These are phyloP conservation scores for Hoplias malabaricus DNA, from an alignment of 2,113 vertebrate species.

Conservation along the genomic window DNA sequence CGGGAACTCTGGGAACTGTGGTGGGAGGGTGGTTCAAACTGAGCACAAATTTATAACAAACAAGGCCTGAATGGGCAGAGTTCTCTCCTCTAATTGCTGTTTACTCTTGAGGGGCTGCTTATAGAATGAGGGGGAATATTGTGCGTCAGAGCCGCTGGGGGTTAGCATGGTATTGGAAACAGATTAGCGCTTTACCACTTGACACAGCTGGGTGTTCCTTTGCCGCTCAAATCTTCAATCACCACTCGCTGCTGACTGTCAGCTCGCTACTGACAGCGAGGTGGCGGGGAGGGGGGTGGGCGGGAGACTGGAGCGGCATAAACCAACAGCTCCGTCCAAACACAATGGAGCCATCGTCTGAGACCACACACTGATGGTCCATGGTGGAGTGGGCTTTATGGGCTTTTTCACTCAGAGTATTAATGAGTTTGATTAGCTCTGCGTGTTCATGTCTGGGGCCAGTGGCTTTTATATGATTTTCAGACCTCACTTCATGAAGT, in stretches of 20 bases:
- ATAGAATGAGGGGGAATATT: slow-evolving; percentile 48
- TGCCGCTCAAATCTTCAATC: slow-evolving; percentile 56
- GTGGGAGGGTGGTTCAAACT: slow-evolving; percentile 1
- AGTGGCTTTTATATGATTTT: neutral
- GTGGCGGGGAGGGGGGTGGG: neutral
- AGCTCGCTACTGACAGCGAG: slow-evolving; percentile 25
- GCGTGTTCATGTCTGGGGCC: neutral
- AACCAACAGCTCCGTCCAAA: neutral
- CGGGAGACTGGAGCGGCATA: neutral
- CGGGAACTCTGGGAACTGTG: neutral
- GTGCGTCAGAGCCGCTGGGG: slow-evolving; percentile 61
- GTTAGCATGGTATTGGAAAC: slow-evolving; percentile 68
- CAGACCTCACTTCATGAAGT: neutral
- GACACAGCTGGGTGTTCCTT: slow-evolving; percentile 71
- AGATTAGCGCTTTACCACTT: slow-evolving; percentile 75
- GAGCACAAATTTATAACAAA: slow-evolving; percentile 31
- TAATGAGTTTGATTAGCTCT: slow-evolving; percentile 23
- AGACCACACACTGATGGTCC: neutral
- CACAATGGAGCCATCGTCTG: neutral
- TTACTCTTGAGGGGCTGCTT: slow-evolving; percentile 52
- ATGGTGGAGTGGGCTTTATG: neutral
- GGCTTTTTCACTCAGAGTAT: neutral
- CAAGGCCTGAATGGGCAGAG: slow-evolving; percentile 39
- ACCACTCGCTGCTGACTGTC: slow-evolving; percentile 62
- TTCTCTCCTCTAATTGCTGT: slow-evolving; percentile 49